Percentiles rank a stretch among this genome's conserved stretches.
These are phyloP conservation scores for Galbula dea DNA, from an alignment of 2,113 vertebrate genomes.

Conservation along the genomic window DNA sequence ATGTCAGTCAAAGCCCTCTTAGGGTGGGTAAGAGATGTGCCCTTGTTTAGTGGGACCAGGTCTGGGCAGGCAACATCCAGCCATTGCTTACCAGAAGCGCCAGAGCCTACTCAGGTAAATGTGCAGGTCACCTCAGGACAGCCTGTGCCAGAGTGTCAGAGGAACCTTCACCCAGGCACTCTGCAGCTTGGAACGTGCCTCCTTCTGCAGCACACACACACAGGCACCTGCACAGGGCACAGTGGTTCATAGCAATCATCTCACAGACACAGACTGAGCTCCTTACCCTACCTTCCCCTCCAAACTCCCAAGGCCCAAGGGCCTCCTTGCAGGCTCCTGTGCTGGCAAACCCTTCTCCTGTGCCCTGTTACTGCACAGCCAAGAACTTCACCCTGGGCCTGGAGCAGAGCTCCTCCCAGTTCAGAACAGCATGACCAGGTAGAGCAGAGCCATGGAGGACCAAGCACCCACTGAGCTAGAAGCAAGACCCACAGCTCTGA, in stretches of 20 bases:
- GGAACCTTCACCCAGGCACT: neutral
- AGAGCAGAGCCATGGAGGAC: neutral
- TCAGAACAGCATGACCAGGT: neutral
- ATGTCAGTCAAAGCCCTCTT: neutral
- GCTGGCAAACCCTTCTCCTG: neutral
- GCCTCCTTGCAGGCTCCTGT: fast-evolving
- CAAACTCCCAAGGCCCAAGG: neutral
- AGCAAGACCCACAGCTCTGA: neutral
- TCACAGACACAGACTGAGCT: neutral
- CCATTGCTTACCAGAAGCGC: neutral
- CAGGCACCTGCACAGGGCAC: too few relatives aligned
- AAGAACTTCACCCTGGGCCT: neutral
- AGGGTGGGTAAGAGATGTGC: neutral
- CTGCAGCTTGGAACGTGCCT: neutral
- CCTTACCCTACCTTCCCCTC: neutral
- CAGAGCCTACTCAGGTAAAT: neutral
- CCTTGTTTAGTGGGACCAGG: neutral
- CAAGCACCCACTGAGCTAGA: neutral
- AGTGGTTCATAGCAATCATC: too few relatives aligned
- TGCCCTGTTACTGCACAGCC: neutral
- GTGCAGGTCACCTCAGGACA: neutral
- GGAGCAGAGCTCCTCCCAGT: fast-evolving
- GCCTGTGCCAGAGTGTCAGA: neutral
- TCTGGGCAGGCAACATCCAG: neutral
- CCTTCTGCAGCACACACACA: neutral